Conservation (phyloP, 2,797 vertebrate genomes). For the Manis javanica region DNA sequence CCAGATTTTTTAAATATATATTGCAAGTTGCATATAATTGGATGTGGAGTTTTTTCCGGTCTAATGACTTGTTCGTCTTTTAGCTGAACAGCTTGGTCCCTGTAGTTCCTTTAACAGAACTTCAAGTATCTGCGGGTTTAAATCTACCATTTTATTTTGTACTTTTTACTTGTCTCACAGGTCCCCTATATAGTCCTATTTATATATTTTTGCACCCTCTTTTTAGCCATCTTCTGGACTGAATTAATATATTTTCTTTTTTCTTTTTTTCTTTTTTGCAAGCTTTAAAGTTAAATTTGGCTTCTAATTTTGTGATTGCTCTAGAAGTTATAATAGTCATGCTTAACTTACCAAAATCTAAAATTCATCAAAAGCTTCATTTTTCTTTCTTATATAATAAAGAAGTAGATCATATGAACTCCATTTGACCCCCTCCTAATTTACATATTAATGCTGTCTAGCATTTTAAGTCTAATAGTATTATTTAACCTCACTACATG, state of each 20-base stretch:
- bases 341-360: neutral
- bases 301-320: slow-evolving; percentile 1
- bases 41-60: neutral
- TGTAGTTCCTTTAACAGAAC: neutral
- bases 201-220: neutral
- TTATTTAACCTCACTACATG: neutral
- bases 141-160: neutral
- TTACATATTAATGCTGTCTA: neutral
- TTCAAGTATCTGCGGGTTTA: neutral
- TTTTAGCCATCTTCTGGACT: neutral
- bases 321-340: neutral
- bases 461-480: neutral
- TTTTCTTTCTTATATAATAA: neutral
- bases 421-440: neutral
- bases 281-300: neutral
- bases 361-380: neutral
- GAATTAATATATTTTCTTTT: neutral
- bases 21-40: neutral
- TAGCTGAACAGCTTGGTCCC: neutral
- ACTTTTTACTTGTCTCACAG: neutral
- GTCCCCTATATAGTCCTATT: neutral
- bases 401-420: neutral
- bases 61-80: neutral
- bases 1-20: neutral
- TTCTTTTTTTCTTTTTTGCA: neutral